These are phyloP conservation scores for Doris montereyensis DNA, from an alignment of 2,888 invertebrate species.

Conservation along the genomic window DNA sequence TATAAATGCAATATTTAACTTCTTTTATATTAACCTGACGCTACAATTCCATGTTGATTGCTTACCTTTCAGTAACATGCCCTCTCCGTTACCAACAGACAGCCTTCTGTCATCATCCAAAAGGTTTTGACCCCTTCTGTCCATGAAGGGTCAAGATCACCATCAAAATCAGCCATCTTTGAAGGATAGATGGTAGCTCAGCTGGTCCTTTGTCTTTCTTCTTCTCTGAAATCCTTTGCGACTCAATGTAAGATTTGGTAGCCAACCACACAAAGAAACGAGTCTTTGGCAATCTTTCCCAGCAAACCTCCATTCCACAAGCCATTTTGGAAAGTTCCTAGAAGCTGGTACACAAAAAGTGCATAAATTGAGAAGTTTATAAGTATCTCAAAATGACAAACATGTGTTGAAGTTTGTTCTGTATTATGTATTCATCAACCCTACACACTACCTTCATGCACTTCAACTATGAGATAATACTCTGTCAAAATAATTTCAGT, in stretches of 20 bases:
- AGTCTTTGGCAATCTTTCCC: conserved; percentile 60
- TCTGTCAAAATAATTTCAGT: too few relatives aligned
- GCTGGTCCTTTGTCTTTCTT: conserved; percentile 50
- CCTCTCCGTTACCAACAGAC: conserved; percentile 64
- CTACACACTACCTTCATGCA: too few relatives aligned
- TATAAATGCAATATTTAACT: too few relatives aligned
- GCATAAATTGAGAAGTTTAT: background rate
- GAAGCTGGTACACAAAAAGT: conserved; percentile 53
- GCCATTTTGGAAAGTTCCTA: conserved; percentile 62
- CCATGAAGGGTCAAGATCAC: conserved; percentile 65
- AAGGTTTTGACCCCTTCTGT: conserved; percentile 67
- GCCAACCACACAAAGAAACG: conserved; percentile 61
- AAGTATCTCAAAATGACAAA: background rate
- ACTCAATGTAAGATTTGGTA: conserved; percentile 55
- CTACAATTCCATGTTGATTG: too few relatives aligned
- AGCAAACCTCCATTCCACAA: conserved; percentile 67
- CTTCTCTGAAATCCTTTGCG: conserved; percentile 52
- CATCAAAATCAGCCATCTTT: conserved; percentile 70
- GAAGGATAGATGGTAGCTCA: conserved; percentile 59
- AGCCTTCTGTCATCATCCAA: conserved; percentile 61
- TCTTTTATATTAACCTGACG: too few relatives aligned
- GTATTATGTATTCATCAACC: too few relatives aligned
- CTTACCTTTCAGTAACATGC: conserved; percentile 56
- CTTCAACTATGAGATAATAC: too few relatives aligned
- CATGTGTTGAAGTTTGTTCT: too few relatives aligned